Percentiles rank a stretch among this genome's conserved stretches.
phyloP scores from a whole-genome alignment of 2,113 vertebrate species.

The Neogale vison region DNA sequence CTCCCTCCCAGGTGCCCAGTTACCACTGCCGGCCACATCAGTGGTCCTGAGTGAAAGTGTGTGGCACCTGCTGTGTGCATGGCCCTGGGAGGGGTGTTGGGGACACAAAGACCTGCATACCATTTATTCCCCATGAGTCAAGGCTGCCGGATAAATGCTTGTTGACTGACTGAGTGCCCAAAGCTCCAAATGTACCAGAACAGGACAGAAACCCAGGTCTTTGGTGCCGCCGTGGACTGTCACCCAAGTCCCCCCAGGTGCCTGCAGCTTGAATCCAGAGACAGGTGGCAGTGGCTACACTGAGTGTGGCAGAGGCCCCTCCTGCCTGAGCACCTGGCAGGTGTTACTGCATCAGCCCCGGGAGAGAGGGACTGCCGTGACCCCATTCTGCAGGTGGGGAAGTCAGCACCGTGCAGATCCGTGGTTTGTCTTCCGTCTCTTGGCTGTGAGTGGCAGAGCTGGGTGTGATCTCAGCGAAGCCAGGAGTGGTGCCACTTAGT shows the following conservation, averaged over 20 bases:
- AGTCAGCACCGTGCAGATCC: neutral
- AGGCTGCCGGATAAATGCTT: neutral
- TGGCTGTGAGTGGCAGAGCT: neutral
- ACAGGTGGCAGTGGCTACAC: neutral
- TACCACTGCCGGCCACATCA: neutral
- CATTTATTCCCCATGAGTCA: neutral
- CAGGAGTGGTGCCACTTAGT: neutral
- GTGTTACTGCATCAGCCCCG: rapidly evolving
- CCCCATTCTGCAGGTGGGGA: neutral
- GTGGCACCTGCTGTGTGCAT: neutral
- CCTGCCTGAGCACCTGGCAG: neutral
- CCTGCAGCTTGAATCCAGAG: neutral
- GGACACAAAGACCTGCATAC: neutral
- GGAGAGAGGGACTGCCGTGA: neutral
- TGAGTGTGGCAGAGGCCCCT: neutral
- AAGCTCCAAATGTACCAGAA: rapidly evolving
- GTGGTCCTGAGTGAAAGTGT: neutral
- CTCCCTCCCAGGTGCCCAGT: neutral
- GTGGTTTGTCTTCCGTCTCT: neutral
- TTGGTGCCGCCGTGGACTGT: neutral
- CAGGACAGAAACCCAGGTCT: neutral
- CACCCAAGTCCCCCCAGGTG: neutral
- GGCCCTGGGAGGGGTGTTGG: neutral
- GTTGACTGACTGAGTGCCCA: no score
- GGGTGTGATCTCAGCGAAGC: neutral